Evolutionary conservation across 1,140 invertebrate species (phyloP).

Genomic region (Aphidius ervi): DNA sequence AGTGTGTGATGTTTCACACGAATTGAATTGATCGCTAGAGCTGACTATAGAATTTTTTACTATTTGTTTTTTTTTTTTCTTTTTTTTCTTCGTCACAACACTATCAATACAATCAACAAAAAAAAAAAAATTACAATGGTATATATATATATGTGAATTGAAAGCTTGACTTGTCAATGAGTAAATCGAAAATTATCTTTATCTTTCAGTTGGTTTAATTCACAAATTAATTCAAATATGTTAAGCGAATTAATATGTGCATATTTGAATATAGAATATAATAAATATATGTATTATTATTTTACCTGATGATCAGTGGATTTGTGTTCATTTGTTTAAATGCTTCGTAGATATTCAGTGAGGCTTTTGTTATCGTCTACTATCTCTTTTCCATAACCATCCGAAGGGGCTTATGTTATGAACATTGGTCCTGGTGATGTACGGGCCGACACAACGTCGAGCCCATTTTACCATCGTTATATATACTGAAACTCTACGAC

Average conservation of each 20-base stretch:
- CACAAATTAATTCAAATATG: background rate
- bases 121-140: constrained; percentile 1
- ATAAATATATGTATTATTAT: constrained; percentile 12
- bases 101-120: background rate
- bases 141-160: background rate
- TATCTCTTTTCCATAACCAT: constrained; percentile 36
- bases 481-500: constrained; percentile 27
- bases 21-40: too few relatives aligned
- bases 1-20: too few relatives aligned
- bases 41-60: too few relatives aligned
- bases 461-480: constrained; percentile 38
- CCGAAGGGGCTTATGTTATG: constrained; percentile 24
- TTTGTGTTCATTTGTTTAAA: constrained; percentile 6
- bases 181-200: constrained; percentile 12
- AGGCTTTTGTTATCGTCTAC: constrained; percentile 34
- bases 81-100: too few relatives aligned
- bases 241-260: background rate
- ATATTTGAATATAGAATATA: constrained; percentile 5
- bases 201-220: constrained; percentile 13
- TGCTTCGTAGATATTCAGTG: too few relatives aligned
- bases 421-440: constrained; percentile 32
- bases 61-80: too few relatives aligned
- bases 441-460: constrained; percentile 34
- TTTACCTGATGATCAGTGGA: constrained; percentile 8
- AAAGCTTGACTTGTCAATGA: too few relatives aligned